Evolutionary conservation across 2,888 invertebrate species (phyloP).

Genomic region (Plusia festucae): DNA sequence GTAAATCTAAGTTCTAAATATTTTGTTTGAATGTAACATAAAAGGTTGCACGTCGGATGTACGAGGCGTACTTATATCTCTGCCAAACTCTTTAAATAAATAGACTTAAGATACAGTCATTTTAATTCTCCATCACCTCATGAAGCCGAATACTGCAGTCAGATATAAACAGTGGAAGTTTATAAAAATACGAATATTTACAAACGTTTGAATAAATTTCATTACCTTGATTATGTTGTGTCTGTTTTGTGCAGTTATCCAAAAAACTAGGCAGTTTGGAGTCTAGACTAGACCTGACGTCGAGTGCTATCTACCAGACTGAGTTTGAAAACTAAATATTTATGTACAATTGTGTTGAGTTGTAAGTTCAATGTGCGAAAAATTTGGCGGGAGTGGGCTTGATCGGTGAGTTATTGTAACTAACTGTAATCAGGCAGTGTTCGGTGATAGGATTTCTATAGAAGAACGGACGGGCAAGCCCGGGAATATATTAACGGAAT

Average conservation of each 20-base stretch:
- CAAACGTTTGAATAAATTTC: slow-evolving; percentile 33
- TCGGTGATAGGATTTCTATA: no score
- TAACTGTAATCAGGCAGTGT: not conserved
- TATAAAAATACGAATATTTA: slow-evolving; percentile 35
- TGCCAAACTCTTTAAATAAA: not conserved
- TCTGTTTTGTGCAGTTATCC: slow-evolving; percentile 18
- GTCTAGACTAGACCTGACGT: slow-evolving; percentile 8
- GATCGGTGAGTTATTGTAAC: not conserved
- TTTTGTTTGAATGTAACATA: no score
- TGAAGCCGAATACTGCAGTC: slow-evolving; percentile 13
- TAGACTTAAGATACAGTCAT: not conserved
- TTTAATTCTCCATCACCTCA: not conserved
- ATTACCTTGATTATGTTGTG: slow-evolving; percentile 38
- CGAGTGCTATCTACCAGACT: not conserved
- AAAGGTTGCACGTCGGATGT: not conserved
- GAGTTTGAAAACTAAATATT: slow-evolving; percentile 31
- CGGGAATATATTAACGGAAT: no score
- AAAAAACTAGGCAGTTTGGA: not conserved
- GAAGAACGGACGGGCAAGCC: no score
- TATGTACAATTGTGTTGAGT: slow-evolving; percentile 14
- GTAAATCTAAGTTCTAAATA: no score
- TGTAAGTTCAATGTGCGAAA: not conserved
- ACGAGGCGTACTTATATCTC: not conserved
- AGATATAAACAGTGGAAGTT: not conserved
- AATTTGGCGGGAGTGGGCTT: not conserved